Evolutionary conservation across 2,113 vertebrate species (phyloP), one percentile per base, ranked within the genome.

Genomic region (Triplophysa siluroides): DNA sequence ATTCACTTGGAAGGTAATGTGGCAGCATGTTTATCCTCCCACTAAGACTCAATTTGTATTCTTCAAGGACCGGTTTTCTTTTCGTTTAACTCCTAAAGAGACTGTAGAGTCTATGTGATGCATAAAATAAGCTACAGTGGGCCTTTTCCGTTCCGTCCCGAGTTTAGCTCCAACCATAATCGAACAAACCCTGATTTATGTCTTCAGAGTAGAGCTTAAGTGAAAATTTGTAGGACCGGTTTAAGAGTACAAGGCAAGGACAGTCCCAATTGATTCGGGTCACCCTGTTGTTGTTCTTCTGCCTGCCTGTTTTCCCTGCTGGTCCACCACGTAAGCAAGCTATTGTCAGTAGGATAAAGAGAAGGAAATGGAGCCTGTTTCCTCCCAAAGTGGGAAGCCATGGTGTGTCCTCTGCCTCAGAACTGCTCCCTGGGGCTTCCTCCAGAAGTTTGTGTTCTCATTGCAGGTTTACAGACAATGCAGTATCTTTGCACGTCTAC

Each of bases 281-380:
- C 52, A 33, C 50, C 52, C 52, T 58, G 16, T 9, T 54, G 63
- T 76, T 65, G 45, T 76, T 76, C 26, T 41, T 75, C 21, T 9
- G 18, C 26, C 43, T 63, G 33, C 38, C 29, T 68, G 24, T 62
- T 75, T 68, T 56, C 56, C 29, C 60, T 58, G 19, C 63, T 65
- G 61, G 61, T 38, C 74, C 43, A 65, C 45, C 74, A 64, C 56
- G 23, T 77, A 69, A 75, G 69, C 78, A n/a, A n/a, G 26, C 61
- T 14, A 82, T 47, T 67, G 8, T 78, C 70, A 41, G 11, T 50
- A 21, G 45, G 58, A 82, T 82, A 75, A 88, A 84, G 71, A 76
- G 66, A 67, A 82, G 84, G 80, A 78, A 82, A 79, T 78, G 66
- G 62, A 26, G 45, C 63, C 60, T 43, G 80, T 81, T 79, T 85